Base-by-base conservation (phyloP, 2,797 vertebrate genomes). In the Ibycter americanus region DNA sequence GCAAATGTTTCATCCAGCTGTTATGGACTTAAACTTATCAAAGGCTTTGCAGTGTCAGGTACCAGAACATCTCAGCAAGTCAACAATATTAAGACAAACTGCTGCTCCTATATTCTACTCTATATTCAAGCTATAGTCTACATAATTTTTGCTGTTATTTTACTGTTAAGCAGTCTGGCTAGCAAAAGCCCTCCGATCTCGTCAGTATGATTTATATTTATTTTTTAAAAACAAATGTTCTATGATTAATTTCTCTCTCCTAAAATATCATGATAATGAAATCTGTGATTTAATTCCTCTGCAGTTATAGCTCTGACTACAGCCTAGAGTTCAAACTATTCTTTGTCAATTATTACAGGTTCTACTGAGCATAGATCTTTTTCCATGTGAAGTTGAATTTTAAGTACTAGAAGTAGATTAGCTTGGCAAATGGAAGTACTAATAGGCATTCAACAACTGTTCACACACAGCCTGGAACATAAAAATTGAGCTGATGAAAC, bases 221-320 rank as follows among this genome's bases (percentile, higher is more conserved):
- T 85, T 92, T 89, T 38, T 90, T 31, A 86, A 63, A 79, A 95
- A 55, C 42, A 92, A 92, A 72, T 8, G 7, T 87, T 62, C 76
- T 81, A 32, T 87, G 78, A 81, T 90, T 93, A 91, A 93, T 94
- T 95, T 91, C 11, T 93, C 47, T 90, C 68, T 83, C 59, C 47
- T 90, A 59, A 93, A 93, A 78, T 55, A 67, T 52, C 18, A 67
- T 1, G 9, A 44, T 79, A 58, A 32, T 84, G 55, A 93, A 95
- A 72, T 74, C 68, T 83, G 26, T 80, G 55, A 47, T 82, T 89
- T 81, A 80, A 87, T 80, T 90, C 26, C 54, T 89, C 63, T 78
- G 27, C 66, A 83, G 52, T 74, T 77, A 42, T 15, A 95, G 54
- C 31, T 93, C 83, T 87, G 84, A 52, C 51, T 91, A 25, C 25